These are phyloP conservation scores for Eurypyga helias DNA, from an alignment of 2,113 vertebrate genomes.

Conservation along the genomic window DNA sequence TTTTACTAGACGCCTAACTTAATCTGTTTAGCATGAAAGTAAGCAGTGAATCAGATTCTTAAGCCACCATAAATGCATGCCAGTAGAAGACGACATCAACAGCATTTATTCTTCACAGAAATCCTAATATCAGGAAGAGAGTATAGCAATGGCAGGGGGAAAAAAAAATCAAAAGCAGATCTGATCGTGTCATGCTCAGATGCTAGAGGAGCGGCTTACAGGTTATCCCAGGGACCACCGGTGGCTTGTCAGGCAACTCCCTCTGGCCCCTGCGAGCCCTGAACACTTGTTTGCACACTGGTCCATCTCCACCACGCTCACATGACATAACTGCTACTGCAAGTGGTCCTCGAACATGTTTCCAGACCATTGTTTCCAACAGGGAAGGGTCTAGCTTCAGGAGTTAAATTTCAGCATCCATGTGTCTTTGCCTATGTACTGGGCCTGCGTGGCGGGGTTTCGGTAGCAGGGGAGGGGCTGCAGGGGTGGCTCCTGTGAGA, in stretches of 20 bases:
- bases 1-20: background rate
- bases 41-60: background rate
- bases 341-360: background rate
- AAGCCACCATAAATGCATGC: background rate
- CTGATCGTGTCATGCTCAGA: background rate
- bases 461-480: too few relatives aligned
- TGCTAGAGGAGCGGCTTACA: background rate
- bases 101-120: background rate
- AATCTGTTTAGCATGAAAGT: background rate
- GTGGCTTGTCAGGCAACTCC: background rate
- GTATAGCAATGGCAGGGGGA: background rate
- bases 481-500: too few relatives aligned
- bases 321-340: background rate
- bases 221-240: background rate
- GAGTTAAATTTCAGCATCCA: background rate
- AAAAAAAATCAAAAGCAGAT: background rate
- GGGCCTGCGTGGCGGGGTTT: too few relatives aligned
- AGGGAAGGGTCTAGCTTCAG: background rate
- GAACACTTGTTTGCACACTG: background rate
- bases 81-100: background rate
- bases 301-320: accelerated
- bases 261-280: background rate
- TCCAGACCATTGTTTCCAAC: background rate
- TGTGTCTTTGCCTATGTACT: background rate
- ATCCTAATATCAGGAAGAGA: background rate